Evolutionary conservation across 2,888 invertebrate genomes (phyloP).

Genomic region (Amiota communis): DNA sequence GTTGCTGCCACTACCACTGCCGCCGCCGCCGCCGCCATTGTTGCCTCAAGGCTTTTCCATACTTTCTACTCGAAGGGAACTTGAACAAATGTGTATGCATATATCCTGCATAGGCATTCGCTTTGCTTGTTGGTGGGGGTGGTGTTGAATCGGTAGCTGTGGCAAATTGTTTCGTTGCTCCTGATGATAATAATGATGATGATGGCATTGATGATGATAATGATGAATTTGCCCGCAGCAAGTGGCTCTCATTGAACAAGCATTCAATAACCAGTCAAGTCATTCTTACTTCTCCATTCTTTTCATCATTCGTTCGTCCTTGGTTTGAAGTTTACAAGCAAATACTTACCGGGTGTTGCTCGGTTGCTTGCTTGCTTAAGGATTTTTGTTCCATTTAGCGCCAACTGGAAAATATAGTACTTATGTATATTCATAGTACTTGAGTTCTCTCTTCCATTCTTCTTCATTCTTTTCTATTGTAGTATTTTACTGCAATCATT

Average conservation of each 20-base stretch:
- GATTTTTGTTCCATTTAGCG: conserved; percentile 31
- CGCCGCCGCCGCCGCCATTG: not conserved
- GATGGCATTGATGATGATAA: not conserved
- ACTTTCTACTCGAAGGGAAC: not conserved
- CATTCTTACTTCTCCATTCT: not conserved
- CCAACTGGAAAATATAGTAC: not conserved
- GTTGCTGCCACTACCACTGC: not conserved
- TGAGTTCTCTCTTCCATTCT: not conserved
- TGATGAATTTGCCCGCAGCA: conserved; percentile 1
- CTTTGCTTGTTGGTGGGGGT: not conserved
- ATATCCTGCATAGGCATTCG: conserved; percentile 12
- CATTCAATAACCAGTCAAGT: conserved; percentile 22
- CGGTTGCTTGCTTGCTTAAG: conserved; percentile 16
- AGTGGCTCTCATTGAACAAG: not conserved
- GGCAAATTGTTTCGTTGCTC: not conserved
- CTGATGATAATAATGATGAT: too few species aligned
- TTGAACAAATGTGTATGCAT: conserved; percentile 3
- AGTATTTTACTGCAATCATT: too few species aligned
- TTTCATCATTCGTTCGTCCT: not conserved
- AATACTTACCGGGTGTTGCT: not conserved
- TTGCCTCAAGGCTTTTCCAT: conserved; percentile 6
- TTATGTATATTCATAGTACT: not conserved
- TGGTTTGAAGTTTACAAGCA: too few species aligned
- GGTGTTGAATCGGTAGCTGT: not conserved
- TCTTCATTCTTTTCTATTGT: too few species aligned